Base-by-base conservation (phyloP, 1,140 invertebrate species). In the Calosoma granatense region DNA sequence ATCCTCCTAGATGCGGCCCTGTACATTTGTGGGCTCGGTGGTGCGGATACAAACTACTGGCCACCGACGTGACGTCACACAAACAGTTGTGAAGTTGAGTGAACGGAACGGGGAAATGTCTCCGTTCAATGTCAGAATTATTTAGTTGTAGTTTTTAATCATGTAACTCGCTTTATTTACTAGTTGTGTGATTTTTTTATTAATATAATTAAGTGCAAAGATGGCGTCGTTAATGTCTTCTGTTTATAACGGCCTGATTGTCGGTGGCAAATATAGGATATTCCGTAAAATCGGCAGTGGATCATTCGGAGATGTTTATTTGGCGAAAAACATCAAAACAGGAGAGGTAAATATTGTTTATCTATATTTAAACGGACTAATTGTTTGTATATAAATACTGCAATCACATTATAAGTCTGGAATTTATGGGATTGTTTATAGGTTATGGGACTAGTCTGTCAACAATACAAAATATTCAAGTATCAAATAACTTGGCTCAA, bases 251-350 rank as follows among this genome's bases (percentile, higher is more conserved):
- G 53, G 22, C 6, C 22, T 54, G 15, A 77, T 90, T 65, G 86
- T 93, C 64, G 88, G 85, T 61, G 82, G 81, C 63, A 92, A 93
- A 74, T 97, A 97, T 74, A 84, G 91, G 68, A 81, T 97, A 60
- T 85, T 94, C 63, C 79, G 93, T 63, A 95, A 94, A 79, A 96
- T 97, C 65, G 94, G 90, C 68, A 93, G 90, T 69, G 94, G 94
- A 61, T 97, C 93, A 1, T 98, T 98, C 75, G 95, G 94, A 67
- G 94, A 97, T 74, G 97, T 98, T 69, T 97, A 94, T 74, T 79
- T 97, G 63, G 92, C 88, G 58, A 92, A 95, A 72, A 95, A 95
- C 78, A 83, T 92, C 66, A 80, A 83, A 65, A 94, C 91, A 83
- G 93, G 93, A 71, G 93, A 96, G 83, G 53, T 54, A 54, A 14